These are phyloP conservation scores for Dynastes tityus DNA, from an alignment of 2,888 invertebrate genomes.

Conservation along the genomic window DNA sequence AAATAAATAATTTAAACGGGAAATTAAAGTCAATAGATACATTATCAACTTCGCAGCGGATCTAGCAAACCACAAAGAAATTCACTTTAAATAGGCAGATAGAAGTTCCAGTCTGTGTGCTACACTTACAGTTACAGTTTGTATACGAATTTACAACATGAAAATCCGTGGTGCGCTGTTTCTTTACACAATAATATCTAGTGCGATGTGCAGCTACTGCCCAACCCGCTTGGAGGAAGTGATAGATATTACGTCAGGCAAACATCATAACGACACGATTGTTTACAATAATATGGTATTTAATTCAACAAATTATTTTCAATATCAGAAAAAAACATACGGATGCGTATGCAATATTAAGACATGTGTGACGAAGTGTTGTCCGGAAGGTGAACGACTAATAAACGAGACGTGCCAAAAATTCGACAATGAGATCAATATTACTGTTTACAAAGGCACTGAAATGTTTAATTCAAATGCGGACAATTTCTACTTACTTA, in stretches of 20 bases:
- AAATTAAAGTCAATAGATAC: neutral
- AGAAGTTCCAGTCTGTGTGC: neutral
- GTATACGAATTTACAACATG: neutral
- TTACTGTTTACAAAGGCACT: neutral
- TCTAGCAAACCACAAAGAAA: constrained; percentile 23
- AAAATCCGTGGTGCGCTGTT: neutral
- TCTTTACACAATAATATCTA: neutral
- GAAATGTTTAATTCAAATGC: neutral
- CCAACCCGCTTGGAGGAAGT: constrained; percentile 2
- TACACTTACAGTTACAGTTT: neutral
- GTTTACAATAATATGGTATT: constrained; percentile 20
- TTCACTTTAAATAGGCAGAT: neutral
- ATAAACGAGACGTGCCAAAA: neutral
- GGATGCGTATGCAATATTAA: constrained; percentile 42
- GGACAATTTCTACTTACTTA: constrained; percentile 20
- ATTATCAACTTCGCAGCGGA: constrained; percentile 31
- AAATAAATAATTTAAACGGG: no score
- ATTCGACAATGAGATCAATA: constrained; percentile 7
- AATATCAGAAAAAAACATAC: constrained; percentile 17
- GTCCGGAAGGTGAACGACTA: constrained; percentile 20
- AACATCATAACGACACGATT: neutral
- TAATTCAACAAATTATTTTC: constrained; percentile 29
- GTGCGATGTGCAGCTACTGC: neutral
- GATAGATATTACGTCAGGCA: constrained; percentile 22
- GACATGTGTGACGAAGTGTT: constrained; percentile 41